A percentile compares a stretch with the other conserved stretches of the same genome.
These are phyloP conservation scores for Crenuchus spilurus DNA, from an alignment of 2,797 vertebrate genomes.

Conservation along the genomic window DNA sequence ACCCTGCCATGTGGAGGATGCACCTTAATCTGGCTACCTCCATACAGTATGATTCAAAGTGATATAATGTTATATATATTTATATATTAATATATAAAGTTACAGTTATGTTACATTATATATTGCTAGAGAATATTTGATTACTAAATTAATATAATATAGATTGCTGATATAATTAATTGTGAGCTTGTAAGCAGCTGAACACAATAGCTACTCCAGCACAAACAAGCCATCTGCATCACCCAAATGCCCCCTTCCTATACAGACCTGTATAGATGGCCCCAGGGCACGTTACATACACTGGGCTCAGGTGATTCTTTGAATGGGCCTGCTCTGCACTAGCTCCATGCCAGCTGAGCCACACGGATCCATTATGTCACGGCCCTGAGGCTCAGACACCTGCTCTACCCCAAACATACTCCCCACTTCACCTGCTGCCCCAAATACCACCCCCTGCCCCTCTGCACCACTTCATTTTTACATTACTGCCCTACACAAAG, in stretches of 20 bases:
- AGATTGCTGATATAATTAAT: too few species aligned
- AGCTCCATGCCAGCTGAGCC: background rate
- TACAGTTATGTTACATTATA: too few species aligned
- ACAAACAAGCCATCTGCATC: background rate
- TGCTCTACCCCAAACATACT: background rate
- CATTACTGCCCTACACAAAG: constrained; percentile 24
- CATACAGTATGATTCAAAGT: too few species aligned
- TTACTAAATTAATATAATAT: too few species aligned
- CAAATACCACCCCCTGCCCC: background rate
- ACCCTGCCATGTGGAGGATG: too few species aligned
- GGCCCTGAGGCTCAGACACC: constrained; percentile 12
- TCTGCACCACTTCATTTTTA: background rate
- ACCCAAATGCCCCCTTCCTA: background rate
- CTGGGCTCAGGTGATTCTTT: background rate
- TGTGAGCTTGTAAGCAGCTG: too few species aligned
- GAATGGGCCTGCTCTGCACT: background rate
- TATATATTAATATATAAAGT: too few species aligned
- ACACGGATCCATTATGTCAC: background rate
- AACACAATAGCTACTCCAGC: constrained; percentile 16
- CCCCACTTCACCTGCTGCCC: background rate
- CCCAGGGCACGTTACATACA: background rate
- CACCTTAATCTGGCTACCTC: too few species aligned
- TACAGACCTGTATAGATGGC: background rate
- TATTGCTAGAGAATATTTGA: too few species aligned
- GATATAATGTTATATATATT: too few species aligned